Evolutionary conservation across 2,797 vertebrate genomes (phyloP), one percentile per base, ranked within the genome.

Genomic region (Limnodromus scolopaceus): DNA sequence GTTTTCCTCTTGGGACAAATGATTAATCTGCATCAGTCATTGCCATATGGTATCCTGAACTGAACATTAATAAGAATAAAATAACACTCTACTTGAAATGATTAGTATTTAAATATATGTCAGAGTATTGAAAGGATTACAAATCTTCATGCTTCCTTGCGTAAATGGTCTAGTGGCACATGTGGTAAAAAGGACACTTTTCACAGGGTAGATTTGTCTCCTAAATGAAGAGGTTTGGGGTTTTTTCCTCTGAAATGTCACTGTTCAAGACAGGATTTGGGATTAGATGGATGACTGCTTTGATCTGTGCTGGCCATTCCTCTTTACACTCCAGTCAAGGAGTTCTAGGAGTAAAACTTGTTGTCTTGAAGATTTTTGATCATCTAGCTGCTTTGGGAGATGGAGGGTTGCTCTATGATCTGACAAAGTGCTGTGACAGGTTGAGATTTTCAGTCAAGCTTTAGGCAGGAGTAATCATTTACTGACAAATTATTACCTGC

Each of bases 21-120:
- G 86, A 95, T 94, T 96, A 95, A 96, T 96, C 77, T 96, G 70
- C 95, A 86, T 94, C 85, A 74, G 58, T 92, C 91, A 74, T 82
- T 90, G 74, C 93, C 95, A 96, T 95, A 96, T 96, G 96, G 88
- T 90, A 63, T 79, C 48, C 83, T 89, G 72, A 93, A 92, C 75
- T 87, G 84, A 90, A 90, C 87, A 77, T 95, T 95, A 95, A 88
- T 90, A 93, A 93, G 93, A 96, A 93, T 91, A 90, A 96, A 93
- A 94, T 93, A 94, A 66, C 77, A 76, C 68, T 80, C 91, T 87
- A 70, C 63, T 92, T 89, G 89, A 94, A 95, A 96, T 88, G 63
- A 93, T 95, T 93, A 90, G 82, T 95, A 95, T 95, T 96, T 97
- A 70, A 95, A 92, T 94, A 94, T 95, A 84, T 94, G 92, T 80